Evolutionary conservation across 2,888 invertebrate genomes (phyloP).

Genomic region (Andrena hattorfiana): DNA sequence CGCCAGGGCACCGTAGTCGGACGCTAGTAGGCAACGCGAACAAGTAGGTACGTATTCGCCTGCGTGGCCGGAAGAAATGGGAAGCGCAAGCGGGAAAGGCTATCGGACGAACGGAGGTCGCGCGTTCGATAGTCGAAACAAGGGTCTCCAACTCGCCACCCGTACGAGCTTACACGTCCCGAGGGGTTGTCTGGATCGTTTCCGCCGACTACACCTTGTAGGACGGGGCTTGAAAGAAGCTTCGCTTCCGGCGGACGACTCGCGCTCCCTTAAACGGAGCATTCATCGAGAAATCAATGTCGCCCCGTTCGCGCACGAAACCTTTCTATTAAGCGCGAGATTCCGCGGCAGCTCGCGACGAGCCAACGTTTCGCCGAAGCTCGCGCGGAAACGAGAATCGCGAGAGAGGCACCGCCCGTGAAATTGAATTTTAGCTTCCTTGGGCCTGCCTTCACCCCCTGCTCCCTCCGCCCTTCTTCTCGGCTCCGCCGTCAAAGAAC

Average conservation of each 20-base stretch:
- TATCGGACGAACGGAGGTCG: too few relatives aligned
- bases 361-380: background rate
- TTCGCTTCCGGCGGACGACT: background rate
- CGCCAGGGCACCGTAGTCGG: background rate
- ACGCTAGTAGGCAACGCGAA: background rate
- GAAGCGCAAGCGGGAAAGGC: too few relatives aligned
- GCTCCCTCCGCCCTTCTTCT: background rate
- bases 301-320: background rate
- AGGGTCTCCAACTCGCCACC: background rate
- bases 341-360: conserved; percentile 1
- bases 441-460: conserved; percentile 7
- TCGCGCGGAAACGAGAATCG: conserved; percentile 56
- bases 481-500: background rate
- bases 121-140: conserved; percentile 14
- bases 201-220: background rate
- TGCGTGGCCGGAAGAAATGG: too few relatives aligned
- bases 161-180: background rate
- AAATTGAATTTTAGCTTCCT: conserved; percentile 77
- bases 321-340: background rate
- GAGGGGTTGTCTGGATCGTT: background rate
- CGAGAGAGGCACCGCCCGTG: conserved; percentile 72
- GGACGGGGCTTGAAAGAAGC: background rate
- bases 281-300: background rate
- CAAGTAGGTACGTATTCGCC: too few relatives aligned
- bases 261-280: background rate